phyloP scores from a whole-genome alignment of 2,888 invertebrate species.

The Drosophila meridionalis region DNA sequence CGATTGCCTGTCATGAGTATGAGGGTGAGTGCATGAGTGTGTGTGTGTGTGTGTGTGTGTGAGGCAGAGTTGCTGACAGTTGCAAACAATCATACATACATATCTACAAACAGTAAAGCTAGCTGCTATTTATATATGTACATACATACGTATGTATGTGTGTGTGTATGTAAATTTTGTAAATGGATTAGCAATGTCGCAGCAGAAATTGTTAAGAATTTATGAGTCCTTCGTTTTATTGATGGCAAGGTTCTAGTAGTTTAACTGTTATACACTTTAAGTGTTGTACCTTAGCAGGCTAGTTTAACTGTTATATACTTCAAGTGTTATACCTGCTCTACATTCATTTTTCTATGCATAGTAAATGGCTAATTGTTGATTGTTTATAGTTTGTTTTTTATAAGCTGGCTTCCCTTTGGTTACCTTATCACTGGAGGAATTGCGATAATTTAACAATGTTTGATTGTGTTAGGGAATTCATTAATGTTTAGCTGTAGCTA shows the following conservation, averaged over 20 bases:
- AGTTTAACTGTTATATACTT: constrained; percentile 2
- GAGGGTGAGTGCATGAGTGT: not conserved
- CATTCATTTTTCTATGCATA: not conserved
- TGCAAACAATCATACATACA: not conserved
- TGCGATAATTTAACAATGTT: constrained; percentile 4
- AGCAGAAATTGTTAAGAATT: constrained; percentile 33
- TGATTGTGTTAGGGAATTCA: constrained; percentile 7
- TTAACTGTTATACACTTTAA: not conserved
- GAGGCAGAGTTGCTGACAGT: constrained; percentile 18
- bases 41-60: constrained; percentile 10
- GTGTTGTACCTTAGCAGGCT: not conserved
- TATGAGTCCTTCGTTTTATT: constrained; percentile 20
- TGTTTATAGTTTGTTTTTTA: not conserved
- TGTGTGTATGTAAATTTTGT: not conserved
- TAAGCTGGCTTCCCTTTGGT: constrained; percentile 6
- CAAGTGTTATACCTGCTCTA: not conserved
- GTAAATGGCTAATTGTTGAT: not conserved
- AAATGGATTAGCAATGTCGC: constrained; percentile 6
- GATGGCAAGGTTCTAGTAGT: not conserved
- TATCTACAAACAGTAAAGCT: not conserved
- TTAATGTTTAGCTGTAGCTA: not conserved
- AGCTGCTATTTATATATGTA: not conserved
- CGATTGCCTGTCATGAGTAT: constrained; percentile 5
- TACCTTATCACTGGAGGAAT: constrained; percentile 12
- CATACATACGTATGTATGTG: not conserved